Percentiles rank a stretch among this genome's conserved stretches.
phyloP scores from a whole-genome alignment of 2,113 vertebrate species.

The Hipposideros armiger region DNA sequence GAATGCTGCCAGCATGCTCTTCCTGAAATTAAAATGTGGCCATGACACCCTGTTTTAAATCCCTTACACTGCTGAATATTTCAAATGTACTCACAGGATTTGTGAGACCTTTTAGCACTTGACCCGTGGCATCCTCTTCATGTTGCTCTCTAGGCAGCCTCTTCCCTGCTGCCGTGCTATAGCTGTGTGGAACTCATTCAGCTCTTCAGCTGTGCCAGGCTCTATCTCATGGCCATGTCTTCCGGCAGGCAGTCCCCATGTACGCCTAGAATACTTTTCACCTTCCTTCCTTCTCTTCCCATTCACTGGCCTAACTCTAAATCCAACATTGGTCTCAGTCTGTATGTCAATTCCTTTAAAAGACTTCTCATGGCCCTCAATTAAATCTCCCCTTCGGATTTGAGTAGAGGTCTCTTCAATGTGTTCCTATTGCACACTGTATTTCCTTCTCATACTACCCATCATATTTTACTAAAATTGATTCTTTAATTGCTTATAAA shows the following conservation, averaged over 20 bases:
- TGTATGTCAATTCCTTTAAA: background rate
- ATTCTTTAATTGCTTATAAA: background rate
- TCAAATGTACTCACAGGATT: background rate
- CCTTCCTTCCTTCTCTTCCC: background rate
- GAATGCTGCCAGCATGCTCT: background rate
- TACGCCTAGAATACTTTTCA: background rate
- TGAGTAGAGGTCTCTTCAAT: background rate
- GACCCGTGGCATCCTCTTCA: background rate
- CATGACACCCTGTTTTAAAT: background rate
- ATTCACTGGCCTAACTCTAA: background rate
- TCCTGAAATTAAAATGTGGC: background rate
- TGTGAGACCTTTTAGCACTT: background rate
- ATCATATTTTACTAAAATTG: background rate
- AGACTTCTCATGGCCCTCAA: background rate
- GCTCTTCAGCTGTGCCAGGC: background rate
- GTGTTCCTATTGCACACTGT: background rate
- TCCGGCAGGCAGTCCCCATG: background rate
- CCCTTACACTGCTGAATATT: background rate
- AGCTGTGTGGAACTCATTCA: background rate
- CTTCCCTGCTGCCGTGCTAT: background rate
- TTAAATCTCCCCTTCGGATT: background rate
- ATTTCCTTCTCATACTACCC: background rate
- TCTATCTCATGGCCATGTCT: background rate
- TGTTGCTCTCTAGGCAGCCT: background rate
- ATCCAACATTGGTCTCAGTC: background rate